Evolutionary conservation across 1,140 invertebrate genomes (phyloP).

Genomic region (Batillaria attramentaria): DNA sequence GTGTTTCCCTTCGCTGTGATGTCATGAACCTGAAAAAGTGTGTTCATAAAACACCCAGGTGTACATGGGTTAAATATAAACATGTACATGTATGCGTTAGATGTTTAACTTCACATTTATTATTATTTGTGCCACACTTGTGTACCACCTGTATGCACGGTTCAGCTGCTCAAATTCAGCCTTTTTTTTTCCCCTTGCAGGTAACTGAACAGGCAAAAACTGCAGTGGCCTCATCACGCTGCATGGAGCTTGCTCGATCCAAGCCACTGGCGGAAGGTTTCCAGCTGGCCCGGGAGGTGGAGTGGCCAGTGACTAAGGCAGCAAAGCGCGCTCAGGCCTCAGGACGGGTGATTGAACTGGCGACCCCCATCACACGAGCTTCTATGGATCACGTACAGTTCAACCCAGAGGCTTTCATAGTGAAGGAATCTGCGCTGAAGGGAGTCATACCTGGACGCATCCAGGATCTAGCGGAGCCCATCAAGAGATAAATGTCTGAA

Average conservation of each 20-base stretch:
- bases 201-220: constrained; percentile 56
- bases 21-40: no score
- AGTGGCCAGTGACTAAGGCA: constrained; percentile 55
- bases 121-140: no score
- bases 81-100: no score
- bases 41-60: no score
- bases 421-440: constrained; percentile 63
- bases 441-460: constrained; percentile 54
- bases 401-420: constrained; percentile 66
- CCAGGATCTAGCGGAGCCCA: constrained; percentile 57
- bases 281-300: constrained; percentile 52
- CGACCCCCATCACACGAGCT: constrained; percentile 59
- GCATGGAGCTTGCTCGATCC: constrained; percentile 57
- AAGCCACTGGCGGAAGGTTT: constrained; percentile 62
- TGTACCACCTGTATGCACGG: no score
- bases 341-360: constrained; percentile 55
- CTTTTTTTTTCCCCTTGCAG: no score
- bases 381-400: constrained; percentile 68
- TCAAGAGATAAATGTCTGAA: constrained; percentile 50
- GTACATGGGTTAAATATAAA: no score
- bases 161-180: no score
- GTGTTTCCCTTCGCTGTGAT: no score
- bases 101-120: no score
- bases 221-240: constrained; percentile 56
- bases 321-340: constrained; percentile 57